phyloP scores from a whole-genome alignment of 2,888 invertebrate genomes.

The Meandrusa payeni region DNA sequence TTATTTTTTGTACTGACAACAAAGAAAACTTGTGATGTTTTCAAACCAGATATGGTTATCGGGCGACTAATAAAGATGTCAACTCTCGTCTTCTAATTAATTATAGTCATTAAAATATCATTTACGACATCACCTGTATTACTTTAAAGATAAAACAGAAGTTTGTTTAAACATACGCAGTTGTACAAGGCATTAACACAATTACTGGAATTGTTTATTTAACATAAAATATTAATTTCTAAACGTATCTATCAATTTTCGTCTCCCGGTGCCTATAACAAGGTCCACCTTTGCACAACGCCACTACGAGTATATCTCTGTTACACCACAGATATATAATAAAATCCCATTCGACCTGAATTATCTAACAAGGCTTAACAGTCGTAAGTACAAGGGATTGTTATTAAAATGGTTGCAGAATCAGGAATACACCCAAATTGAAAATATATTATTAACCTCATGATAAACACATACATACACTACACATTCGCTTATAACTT shows the following conservation, averaged over 20 bases:
- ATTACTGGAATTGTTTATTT: conserved; percentile 8
- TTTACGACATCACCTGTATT: conserved; percentile 7
- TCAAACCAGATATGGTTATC: conserved; percentile 1
- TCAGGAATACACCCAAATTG: too few species aligned
- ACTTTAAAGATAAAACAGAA: conserved; percentile 17
- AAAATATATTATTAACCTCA: too few species aligned
- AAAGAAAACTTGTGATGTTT: not conserved
- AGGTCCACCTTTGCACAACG: too few species aligned
- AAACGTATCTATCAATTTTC: conserved; percentile 1
- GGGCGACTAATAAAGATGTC: conserved; percentile 3
- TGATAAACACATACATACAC: too few species aligned
- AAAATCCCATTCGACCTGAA: too few species aligned
- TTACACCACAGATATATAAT: too few species aligned
- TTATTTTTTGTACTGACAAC: not conserved
- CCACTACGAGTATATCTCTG: too few species aligned
- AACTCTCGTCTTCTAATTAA: conserved; percentile 8
- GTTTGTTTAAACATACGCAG: not conserved
- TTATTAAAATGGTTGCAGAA: too few species aligned
- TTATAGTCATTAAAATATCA: conserved; percentile 14
- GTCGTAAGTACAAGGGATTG: too few species aligned
- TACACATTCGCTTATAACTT: too few species aligned
- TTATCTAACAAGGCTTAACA: too few species aligned
- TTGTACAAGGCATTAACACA: not conserved
- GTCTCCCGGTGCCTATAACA: too few species aligned
- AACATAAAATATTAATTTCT: not conserved